These are phyloP conservation scores for Lagenorhynchus albirostris DNA, from an alignment of 2,113 vertebrate species.

Conservation along the genomic window DNA sequence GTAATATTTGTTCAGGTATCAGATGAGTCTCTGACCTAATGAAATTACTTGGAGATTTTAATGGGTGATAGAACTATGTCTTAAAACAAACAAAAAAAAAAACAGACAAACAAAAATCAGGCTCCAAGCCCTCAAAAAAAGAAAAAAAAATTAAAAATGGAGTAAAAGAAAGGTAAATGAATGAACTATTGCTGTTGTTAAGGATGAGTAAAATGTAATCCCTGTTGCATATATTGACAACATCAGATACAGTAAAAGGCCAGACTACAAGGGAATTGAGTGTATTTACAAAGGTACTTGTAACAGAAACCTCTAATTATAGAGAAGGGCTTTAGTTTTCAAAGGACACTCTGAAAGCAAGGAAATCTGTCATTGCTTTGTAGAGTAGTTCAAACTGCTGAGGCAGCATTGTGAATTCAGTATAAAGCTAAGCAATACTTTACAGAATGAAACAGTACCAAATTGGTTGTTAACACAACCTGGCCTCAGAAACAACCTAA, in stretches of 20 bases:
- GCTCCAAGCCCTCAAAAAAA: not conserved
- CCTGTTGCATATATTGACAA: slow-evolving; percentile 40
- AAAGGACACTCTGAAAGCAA: slow-evolving; percentile 51
- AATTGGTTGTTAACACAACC: slow-evolving; percentile 59
- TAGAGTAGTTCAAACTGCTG: slow-evolving; percentile 59
- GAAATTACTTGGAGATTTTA: slow-evolving; percentile 46
- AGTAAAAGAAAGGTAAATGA: slow-evolving; percentile 13
- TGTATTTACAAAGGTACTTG: slow-evolving; percentile 49
- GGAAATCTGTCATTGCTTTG: slow-evolving; percentile 70
- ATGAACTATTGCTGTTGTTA: slow-evolving; percentile 51
- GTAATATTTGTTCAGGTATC: not conserved
- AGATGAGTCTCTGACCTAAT: slow-evolving; percentile 26
- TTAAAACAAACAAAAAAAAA: not conserved
- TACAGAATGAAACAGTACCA: not conserved
- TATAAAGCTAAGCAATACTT: slow-evolving; percentile 59
- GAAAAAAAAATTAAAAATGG: not conserved
- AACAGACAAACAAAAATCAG: not conserved
- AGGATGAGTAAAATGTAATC: slow-evolving; percentile 50
- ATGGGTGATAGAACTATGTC: not conserved
- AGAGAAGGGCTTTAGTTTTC: slow-evolving; percentile 61
- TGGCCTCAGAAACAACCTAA: slow-evolving; percentile 36
- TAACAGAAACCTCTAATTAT: slow-evolving; percentile 69
- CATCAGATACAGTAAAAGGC: slow-evolving; percentile 57
- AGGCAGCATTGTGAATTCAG: slow-evolving; percentile 57
- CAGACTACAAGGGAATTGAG: slow-evolving; percentile 51